Evolutionary conservation across 2,888 invertebrate species (phyloP).

Genomic region (Neria commutata): DNA sequence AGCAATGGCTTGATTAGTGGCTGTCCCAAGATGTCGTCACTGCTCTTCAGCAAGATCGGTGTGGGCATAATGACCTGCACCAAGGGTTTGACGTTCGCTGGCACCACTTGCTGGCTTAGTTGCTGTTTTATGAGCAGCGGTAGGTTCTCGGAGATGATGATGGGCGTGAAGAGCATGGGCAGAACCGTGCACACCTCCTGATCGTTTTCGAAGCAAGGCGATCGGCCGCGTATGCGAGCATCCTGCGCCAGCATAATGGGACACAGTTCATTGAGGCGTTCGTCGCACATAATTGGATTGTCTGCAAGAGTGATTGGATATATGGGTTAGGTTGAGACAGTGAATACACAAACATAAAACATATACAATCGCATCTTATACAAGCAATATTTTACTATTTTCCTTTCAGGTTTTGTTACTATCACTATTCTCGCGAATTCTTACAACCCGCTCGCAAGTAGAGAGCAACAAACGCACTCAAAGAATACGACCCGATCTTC

Average conservation of each 20-base stretch:
- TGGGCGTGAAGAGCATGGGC: slow-evolving; percentile 47
- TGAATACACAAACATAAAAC: not conserved
- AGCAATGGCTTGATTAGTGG: slow-evolving; percentile 45
- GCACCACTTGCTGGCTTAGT: slow-evolving; percentile 38
- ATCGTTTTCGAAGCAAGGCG: slow-evolving; percentile 64
- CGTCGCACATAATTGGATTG: slow-evolving; percentile 82
- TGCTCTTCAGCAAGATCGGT: slow-evolving; percentile 43
- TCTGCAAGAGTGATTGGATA: slow-evolving; percentile 65
- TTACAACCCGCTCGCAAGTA: too few relatives aligned
- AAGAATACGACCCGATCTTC: too few relatives aligned
- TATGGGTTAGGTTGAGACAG: not conserved
- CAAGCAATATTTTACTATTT: too few relatives aligned
- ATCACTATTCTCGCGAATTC: too few relatives aligned
- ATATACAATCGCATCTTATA: not conserved
- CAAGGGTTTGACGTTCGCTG: slow-evolving; percentile 45
- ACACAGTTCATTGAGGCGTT: slow-evolving; percentile 71
- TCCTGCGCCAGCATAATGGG: slow-evolving; percentile 74
- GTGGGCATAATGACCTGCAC: slow-evolving; percentile 56
- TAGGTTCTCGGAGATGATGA: slow-evolving; percentile 39
- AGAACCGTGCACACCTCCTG: slow-evolving; percentile 59
- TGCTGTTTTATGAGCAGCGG: slow-evolving; percentile 47
- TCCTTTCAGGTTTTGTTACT: too few relatives aligned
- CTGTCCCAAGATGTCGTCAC: slow-evolving; percentile 47
- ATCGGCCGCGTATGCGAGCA: slow-evolving; percentile 73
- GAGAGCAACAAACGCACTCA: too few relatives aligned